Evolutionary conservation across 2,113 vertebrate genomes (phyloP), one percentile per base, ranked within the genome.

Genomic region (Acrocephalus kingi): DNA sequence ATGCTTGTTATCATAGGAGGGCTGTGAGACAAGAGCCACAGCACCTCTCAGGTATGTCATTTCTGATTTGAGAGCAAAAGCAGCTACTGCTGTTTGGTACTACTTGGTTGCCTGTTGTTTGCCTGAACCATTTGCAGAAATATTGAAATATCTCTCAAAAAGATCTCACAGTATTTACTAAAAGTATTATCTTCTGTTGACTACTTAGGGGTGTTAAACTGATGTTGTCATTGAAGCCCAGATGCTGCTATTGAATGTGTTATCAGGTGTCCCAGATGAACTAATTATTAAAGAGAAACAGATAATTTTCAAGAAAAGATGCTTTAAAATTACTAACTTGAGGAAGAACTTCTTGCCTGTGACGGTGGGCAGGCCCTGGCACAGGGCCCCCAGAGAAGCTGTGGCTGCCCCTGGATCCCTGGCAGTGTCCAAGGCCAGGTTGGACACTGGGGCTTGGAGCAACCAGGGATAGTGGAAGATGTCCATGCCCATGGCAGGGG

Each of bases 401-500:
- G 55, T 62, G 30, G 39, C 30, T 55, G 30, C 20, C 11, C 11
- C 30, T 49, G 43, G 18, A 55, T 31, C 21, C 17, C 54, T 62
- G 48, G 7, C 4, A 62, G 17, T 41, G 39, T 13, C 1, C 54
- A 12, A 68, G 10, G n/a, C n/a, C 62, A 69, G 37, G 0, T 0
- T 45, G 31, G 22, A 33, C 1, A 21, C 0, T 3, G 0, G 43
- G 27, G 11, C 30, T 54, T 68, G 55, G 48, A 62, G 48, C 21
- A 62, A 0, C 25, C n/a, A 76, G 63, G 21, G 10, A 12, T 1
- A 20, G 25, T 23, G 41, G 18, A 27, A 69, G 33, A 7, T 43
- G 25, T 27, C 11, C n/a, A 16, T 76, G 41, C 7, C 28, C n/a
- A 27, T 9, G 23, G 39, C 30, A 48, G 9, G 17, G 20, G 14